These are phyloP conservation scores for Ischnus inquisitorius DNA, from an alignment of 2,888 invertebrate genomes.

Conservation along the genomic window DNA sequence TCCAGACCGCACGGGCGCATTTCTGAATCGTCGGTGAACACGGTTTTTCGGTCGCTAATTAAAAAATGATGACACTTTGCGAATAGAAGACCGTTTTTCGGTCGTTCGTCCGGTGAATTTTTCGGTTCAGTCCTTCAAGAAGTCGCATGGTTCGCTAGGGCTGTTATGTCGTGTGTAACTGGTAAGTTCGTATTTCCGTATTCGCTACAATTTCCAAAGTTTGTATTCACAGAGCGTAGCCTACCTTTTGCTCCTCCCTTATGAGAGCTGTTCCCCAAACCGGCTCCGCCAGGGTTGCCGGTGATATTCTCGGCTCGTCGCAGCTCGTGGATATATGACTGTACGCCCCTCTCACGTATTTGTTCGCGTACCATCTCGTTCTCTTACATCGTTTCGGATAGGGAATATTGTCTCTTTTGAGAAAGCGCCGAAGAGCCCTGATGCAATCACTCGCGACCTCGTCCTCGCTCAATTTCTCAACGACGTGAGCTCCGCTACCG, in stretches of 20 bases:
- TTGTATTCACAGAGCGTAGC: background rate
- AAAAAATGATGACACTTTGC: too few relatives aligned
- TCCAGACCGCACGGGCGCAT: too few relatives aligned
- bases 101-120: too few relatives aligned
- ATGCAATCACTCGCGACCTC: conserved; percentile 86
- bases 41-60: too few relatives aligned
- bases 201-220: too few relatives aligned
- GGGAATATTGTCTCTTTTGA: conserved; percentile 85
- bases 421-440: conserved; percentile 86
- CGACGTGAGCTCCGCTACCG: conserved; percentile 87
- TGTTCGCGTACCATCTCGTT: conserved; percentile 87
- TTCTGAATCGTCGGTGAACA: too few relatives aligned
- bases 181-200: too few relatives aligned
- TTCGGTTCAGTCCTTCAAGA: too few relatives aligned
- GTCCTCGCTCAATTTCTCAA: conserved; percentile 87
- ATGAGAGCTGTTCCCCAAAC: conserved; percentile 80
- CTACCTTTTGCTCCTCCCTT: conserved; percentile 73
- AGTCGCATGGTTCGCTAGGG: too few relatives aligned
- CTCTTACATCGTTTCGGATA: conserved; percentile 85
- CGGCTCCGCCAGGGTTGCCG: conserved; percentile 85
- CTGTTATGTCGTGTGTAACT: too few relatives aligned
- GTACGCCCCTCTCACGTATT: conserved; percentile 88
- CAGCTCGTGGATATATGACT: conserved; percentile 87
- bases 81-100: too few relatives aligned
- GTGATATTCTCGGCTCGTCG: conserved; percentile 84